These are phyloP conservation scores for Apodemia hepburni DNA, from an alignment of 2,888 invertebrate genomes.

Conservation along the genomic window DNA sequence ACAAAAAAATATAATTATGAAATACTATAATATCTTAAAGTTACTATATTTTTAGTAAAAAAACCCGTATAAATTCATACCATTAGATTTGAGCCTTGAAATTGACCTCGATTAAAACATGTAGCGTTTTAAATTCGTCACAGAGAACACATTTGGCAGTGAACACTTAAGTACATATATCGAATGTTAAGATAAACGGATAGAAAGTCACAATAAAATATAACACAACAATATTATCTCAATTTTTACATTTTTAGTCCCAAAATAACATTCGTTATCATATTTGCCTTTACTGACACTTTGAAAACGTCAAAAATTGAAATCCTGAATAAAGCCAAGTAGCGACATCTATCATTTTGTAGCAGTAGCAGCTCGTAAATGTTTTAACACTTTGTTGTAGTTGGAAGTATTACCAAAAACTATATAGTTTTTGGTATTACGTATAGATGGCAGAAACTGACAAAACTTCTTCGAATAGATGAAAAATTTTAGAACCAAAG, in stretches of 20 bases:
- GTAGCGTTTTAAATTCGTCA: constrained; percentile 32
- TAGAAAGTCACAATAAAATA: constrained; percentile 11
- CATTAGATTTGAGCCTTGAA: constrained; percentile 46
- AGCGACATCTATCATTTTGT: constrained; percentile 48
- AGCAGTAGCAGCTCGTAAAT: background rate
- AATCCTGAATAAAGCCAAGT: constrained; percentile 33
- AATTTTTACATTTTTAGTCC: constrained; percentile 25
- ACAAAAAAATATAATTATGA: background rate
- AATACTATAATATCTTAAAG: background rate
- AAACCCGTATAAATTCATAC: constrained; percentile 35
- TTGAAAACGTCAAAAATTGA: constrained; percentile 28
- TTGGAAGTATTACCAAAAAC: no score
- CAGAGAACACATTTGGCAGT: constrained; percentile 27
- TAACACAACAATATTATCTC: constrained; percentile 16
- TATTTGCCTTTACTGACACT: constrained; percentile 21
- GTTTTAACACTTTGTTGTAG: background rate
- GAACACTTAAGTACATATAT: constrained; percentile 26
- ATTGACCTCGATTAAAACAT: constrained; percentile 35
- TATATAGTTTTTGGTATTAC: no score
- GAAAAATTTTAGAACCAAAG: no score
- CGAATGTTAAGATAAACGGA: constrained; percentile 15
- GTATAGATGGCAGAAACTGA: background rate
- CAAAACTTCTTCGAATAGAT: no score
- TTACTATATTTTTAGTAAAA: background rate
- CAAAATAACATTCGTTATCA: constrained; percentile 30